Evolutionary conservation across 2,888 invertebrate species (phyloP).

Genomic region (Lycaena phlaeas): DNA sequence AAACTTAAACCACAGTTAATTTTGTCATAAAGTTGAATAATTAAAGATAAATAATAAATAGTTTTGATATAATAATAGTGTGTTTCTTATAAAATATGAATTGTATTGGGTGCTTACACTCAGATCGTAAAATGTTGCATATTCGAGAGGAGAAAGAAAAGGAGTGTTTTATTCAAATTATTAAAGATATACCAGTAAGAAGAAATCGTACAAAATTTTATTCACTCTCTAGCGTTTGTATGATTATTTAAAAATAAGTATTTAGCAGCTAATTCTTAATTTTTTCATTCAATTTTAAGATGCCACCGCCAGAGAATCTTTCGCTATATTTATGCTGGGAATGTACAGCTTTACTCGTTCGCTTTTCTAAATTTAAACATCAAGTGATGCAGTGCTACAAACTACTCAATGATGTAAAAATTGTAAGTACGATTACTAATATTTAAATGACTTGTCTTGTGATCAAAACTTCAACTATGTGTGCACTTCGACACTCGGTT

Average conservation of each 20-base stretch:
- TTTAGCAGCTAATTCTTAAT: neutral
- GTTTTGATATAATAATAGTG: no score
- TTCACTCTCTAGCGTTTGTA: neutral
- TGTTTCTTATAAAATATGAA: neutral
- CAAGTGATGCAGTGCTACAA: constrained; percentile 34
- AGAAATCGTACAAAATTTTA: neutral
- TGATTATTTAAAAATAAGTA: neutral
- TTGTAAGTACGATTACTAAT: constrained; percentile 11
- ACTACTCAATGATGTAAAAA: constrained; percentile 23
- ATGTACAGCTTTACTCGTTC: constrained; percentile 33
- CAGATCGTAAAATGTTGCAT: neutral
- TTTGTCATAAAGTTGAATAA: neutral
- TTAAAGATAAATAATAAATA: no score
- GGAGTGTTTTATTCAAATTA: constrained; percentile 7
- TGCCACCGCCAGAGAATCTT: neutral
- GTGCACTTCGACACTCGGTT: no score
- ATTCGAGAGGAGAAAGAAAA: constrained; percentile 2
- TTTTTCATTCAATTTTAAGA: neutral
- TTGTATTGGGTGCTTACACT: constrained; percentile 6
- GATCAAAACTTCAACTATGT: no score
- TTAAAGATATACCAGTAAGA: constrained; percentile 8
- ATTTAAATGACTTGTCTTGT: neutral
- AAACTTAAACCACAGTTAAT: no score
- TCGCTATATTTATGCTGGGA: constrained; percentile 45
- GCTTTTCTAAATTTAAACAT: constrained; percentile 35